These are phyloP conservation scores for Drosophila guanche DNA, from an alignment of 1,140 invertebrate genomes.

Conservation along the genomic window DNA sequence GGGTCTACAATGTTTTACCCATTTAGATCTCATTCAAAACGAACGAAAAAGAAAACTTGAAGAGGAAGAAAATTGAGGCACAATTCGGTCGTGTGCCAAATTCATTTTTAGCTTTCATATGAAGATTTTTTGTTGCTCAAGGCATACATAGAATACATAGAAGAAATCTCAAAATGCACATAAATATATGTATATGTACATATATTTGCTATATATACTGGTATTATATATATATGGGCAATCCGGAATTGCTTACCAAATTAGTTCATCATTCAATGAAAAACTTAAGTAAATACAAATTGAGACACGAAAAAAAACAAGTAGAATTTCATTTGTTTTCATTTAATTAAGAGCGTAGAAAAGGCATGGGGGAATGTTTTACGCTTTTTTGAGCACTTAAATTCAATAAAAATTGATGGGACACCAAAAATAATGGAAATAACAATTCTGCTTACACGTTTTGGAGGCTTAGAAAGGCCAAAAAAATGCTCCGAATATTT, in stretches of 20 bases:
- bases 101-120: constrained; percentile 54
- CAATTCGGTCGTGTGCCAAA: constrained; percentile 57
- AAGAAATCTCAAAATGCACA: not conserved
- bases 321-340: constrained; percentile 9
- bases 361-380: not conserved
- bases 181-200: not conserved
- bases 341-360: constrained; percentile 16
- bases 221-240: constrained; percentile 20
- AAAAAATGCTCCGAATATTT: not conserved
- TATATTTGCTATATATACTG: not conserved
- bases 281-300: constrained; percentile 44
- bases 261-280: constrained; percentile 47
- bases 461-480: not conserved
- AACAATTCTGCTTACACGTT: too few relatives aligned
- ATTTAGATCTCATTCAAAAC: constrained; percentile 26
- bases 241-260: constrained; percentile 39
- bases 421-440: too few relatives aligned
- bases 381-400: too few relatives aligned
- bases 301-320: constrained; percentile 4
- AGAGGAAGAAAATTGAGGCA: constrained; percentile 1
- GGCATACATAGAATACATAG: constrained; percentile 20
- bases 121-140: constrained; percentile 26
- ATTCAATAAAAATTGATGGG: too few relatives aligned
- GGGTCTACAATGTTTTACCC: constrained; percentile 11
- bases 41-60: constrained; percentile 25